Conservation (phyloP, 2,797 vertebrate species). For the Helarctos malayanus region DNA sequence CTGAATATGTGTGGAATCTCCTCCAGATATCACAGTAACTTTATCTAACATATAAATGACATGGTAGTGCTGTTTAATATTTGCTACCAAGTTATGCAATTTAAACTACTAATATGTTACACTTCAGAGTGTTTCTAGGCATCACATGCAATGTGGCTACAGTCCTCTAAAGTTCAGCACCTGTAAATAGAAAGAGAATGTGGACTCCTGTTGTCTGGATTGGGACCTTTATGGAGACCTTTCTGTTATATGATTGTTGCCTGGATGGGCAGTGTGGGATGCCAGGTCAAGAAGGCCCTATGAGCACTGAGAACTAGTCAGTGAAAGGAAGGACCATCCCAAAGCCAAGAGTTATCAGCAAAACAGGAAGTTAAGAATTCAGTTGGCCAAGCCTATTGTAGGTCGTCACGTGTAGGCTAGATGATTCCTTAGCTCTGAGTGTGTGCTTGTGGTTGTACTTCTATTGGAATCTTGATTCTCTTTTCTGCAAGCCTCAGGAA, state of each 20-base stretch:
- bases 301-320: neutral
- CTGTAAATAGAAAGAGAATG: neutral
- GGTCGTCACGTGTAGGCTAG: neutral
- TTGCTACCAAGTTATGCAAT: neutral
- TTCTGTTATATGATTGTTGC: neutral
- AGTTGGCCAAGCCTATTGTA: neutral
- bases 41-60: neutral
- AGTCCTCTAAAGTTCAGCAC: neutral
- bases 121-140: neutral
- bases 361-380: neutral
- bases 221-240: neutral
- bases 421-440: neutral
- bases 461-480: neutral
- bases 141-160: neutral
- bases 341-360: neutral
- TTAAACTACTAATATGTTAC: neutral
- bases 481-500: neutral
- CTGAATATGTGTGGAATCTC: neutral
- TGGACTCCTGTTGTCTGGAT: neutral
- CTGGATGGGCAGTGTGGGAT: neutral
- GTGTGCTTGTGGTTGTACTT: neutral
- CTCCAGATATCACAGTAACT: neutral
- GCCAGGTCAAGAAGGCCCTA: neutral
- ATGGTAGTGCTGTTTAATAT: neutral
- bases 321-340: neutral